Conservation (phyloP, 2,113 vertebrate genomes). For the Scopus umbretta region DNA sequence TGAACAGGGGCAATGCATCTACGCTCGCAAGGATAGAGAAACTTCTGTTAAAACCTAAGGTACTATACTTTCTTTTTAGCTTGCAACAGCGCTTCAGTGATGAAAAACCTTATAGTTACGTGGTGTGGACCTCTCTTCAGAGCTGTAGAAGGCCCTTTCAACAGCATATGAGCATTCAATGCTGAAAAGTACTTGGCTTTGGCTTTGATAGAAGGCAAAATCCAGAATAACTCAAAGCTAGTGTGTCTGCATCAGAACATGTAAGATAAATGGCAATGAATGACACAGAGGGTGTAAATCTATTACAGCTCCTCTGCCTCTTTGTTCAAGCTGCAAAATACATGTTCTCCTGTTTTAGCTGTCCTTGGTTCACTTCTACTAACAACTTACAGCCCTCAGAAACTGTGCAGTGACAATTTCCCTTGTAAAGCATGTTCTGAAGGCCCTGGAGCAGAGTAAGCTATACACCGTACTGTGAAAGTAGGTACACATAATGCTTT, state of each 20-base stretch:
- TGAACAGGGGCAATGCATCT: not conserved
- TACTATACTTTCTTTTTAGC: not conserved
- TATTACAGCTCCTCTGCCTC: not conserved
- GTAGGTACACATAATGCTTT: not conserved
- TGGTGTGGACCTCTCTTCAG: not conserved
- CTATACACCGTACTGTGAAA: not conserved
- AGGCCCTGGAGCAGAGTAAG: not conserved
- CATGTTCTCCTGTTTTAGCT: not conserved
- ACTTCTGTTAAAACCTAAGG: not conserved
- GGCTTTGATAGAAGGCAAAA: not conserved
- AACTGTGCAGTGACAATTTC: not conserved
- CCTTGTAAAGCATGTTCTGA: not conserved
- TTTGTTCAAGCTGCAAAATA: not conserved
- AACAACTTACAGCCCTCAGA: not conserved
- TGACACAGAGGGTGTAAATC: not conserved
- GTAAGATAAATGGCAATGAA: not conserved
- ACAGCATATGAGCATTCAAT: not conserved
- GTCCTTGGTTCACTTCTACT: not conserved
- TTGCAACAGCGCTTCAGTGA: not conserved
- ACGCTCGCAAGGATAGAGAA: not conserved
- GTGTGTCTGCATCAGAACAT: not conserved
- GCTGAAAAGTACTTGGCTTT: not conserved
- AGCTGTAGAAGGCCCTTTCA: not conserved
- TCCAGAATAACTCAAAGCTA: not conserved
- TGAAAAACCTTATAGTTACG: not conserved